phyloP scores from a whole-genome alignment of 2,888 invertebrate species.

The Iselma pallidipennis region DNA sequence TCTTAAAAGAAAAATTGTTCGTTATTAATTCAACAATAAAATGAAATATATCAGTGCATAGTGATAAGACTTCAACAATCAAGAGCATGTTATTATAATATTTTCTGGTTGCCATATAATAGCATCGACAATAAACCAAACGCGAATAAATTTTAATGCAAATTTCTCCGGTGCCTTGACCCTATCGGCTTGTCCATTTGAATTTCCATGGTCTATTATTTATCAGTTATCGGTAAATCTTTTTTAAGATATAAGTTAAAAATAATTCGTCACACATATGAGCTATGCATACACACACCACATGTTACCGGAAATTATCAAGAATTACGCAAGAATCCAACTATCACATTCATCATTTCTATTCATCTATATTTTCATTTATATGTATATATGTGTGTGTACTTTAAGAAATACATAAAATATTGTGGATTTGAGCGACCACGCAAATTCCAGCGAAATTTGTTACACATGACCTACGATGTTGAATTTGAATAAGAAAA shows the following conservation, averaged over 20 bases:
- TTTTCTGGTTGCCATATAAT: too few species aligned
- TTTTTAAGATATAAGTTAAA: neutral
- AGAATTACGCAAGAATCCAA: neutral
- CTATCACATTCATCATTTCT: neutral
- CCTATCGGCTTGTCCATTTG: neutral
- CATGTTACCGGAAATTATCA: neutral
- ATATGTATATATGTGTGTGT: too few species aligned
- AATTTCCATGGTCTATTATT: neutral
- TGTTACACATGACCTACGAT: neutral
- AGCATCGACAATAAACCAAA: neutral
- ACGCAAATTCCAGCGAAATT: constrained; percentile 2
- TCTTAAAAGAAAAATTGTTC: too few species aligned
- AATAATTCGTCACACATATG: neutral
- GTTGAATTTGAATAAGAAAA: neutral
- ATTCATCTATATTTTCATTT: neutral
- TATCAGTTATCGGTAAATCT: neutral
- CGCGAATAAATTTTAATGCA: neutral
- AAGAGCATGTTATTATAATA: too few species aligned
- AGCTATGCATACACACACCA: neutral
- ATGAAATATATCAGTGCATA: too few species aligned
- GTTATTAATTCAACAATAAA: too few species aligned
- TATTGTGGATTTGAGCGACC: neutral
- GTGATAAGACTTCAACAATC: too few species aligned
- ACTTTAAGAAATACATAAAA: too few species aligned
- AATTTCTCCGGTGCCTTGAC: neutral